Evolutionary conservation across 2,797 vertebrate genomes (phyloP), one percentile per base, ranked within the genome.

Genomic region (Coendou prehensilis): DNA sequence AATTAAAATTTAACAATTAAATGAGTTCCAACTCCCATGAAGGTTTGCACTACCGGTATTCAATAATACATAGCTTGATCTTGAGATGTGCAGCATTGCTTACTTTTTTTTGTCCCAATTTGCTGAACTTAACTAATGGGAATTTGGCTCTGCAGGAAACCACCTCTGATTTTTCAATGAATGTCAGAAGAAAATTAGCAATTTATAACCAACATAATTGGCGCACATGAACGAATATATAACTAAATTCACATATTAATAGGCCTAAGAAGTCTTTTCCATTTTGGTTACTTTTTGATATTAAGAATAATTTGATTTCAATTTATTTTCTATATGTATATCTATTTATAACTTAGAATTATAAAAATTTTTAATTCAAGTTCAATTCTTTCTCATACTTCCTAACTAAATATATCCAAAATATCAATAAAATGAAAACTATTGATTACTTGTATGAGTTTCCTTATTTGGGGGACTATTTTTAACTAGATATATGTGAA

Each of bases 1-100:
- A 94, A 59, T 59, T 61, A 75, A 89, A 93, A 78, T 37, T 6
- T 78, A 85, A 86, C n/a, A 61, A 30, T 37, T 64, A 75, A 41
- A 41, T 71, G 23, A 81, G 17, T n/a, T 78, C 80, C 17, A 86
- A 63, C 1, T 79, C 30, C 8, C 28, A 78, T 17, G 9, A 73
- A 69, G 33, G 3, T 89, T 69, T 83, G 9, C 6, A 56, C 9
- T 14, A 18, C 20, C 28, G 10, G 28, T 59, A 67, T 26, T 85
- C 41, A 28, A 17, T 73, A 79, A 78, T 7, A 50, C 1, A 47
- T 3, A 79, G 5, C 8, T 45, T 86, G 37, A 54, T 50, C 22
- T 28, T 37, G 6, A 75, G 17, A 30, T 63, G 41, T 13, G 52
- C 18, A 54, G 73, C 4, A 56, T 15, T 56, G 10, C 9, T 73